Evolutionary conservation across 2,888 invertebrate species (phyloP), one percentile per base, ranked within the genome.

Genomic region (Ochropacha duplaris): DNA sequence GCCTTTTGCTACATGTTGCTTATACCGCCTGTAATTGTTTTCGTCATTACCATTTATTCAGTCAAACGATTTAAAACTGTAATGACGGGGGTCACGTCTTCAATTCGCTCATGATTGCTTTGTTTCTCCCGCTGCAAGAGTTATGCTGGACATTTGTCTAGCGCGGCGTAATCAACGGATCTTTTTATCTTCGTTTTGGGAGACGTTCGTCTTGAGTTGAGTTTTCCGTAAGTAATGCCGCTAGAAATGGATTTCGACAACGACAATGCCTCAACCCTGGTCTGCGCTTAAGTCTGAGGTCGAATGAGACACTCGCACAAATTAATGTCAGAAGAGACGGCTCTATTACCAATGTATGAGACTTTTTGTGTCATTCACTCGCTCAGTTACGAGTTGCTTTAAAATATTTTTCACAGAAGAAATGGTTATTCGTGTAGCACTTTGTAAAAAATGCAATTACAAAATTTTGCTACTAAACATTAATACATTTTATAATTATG

Each of bases 71-170:
- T 64, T 54, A 57, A 58, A 58, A 60, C 62, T 31, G 57, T 59
- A 64, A 55, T 54, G 57, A 58, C 62, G 59, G 57, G 51, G 58
- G 61, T 68, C 73, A 77, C 72, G 77, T 75, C 72, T 76, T 74
- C 71, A 65, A 78, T 78, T 78, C 64, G 70, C 55, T 61, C 57
- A 66, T 54, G 60, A 63, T 64, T 57, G 58, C 62, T 60, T 59
- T 56, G 57, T 64, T 63, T 59, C 57, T 9, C 44, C 56, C 66
- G 61, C 66, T 66, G 67, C 64, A 69, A 78, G 82, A 83, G 68
- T 79, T 75, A 85, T 84, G 74, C 62, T 65, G 58, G 64, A 66
- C 86, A 85, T 87, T 86, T 81, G 78, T 87, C 83, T 74, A 66
- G 69, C 64, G 66, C 62, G 70, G 56, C 68, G 78, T 72, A 81